Base-by-base conservation (phyloP, 2,888 invertebrate genomes). In the Polydrusus pterygomalis region DNA sequence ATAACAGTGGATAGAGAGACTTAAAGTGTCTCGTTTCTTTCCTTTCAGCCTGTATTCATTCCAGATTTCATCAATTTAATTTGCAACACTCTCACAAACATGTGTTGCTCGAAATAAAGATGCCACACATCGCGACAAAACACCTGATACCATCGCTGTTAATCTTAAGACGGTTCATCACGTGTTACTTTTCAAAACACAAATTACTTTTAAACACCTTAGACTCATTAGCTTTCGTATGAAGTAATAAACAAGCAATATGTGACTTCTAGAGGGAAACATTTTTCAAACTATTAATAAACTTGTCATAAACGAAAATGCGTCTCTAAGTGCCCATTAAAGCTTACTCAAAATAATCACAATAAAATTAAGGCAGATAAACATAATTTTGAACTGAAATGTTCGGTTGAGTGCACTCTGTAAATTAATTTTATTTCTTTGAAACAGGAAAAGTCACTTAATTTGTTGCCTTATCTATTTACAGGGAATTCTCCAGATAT, bases 171-270 rank as follows among this genome's bases (percentile, higher is more conserved):
- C 56, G 15, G 17, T 34, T 6, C 8, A 45, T 30, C 71, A 56
- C 54, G 51, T 71, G 71, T 51, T 69, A 9, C 17, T n/a, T 56
- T 71, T 60, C 34, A 70, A 56, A 63, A 71, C 64, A 71, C 71
- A 71, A 71, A 71, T 71, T 71, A 56, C n/a, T 71, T 49, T 64
- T 49, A 34, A 25, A n/a, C n/a, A 60, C 56, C n/a, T 56, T 34
- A 56, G 56, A 56, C 38, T 2, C 40, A 38, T 63, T 64, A 56
- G 10, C 54, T 71, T 30, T 54, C 51, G 64, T 71, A 64, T 54
- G 45, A 43, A 47, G 56, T 25, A 54, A 71, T 64, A 71, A 71
- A 71, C 43, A 56, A 25, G 64, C 40, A 70, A 62, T 54, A 45
- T 58, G 18, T 58, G 20, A 10, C 40, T 10, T 38, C 17, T 60